These are phyloP conservation scores for Mus spicilegus DNA, from an alignment of 2,113 vertebrate species.

Conservation along the genomic window DNA sequence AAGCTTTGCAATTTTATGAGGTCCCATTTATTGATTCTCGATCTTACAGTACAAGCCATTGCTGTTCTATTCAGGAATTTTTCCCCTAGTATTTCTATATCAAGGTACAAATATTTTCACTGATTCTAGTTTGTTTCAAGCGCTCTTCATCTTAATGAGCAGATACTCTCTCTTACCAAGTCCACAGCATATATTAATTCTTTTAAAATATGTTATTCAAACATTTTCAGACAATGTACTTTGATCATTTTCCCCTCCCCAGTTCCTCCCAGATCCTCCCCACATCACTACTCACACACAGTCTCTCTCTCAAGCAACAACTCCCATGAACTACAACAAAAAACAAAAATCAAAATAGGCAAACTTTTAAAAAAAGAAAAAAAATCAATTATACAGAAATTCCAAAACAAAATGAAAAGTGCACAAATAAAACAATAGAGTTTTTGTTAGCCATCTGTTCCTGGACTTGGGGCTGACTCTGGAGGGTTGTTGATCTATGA, in stretches of 20 bases:
- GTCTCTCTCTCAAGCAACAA: neutral
- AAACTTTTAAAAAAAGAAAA: neutral
- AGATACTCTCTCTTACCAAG: neutral
- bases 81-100: no score
- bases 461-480: neutral
- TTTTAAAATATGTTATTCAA: neutral
- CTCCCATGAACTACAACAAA: neutral
- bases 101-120: neutral
- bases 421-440: neutral
- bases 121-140: neutral
- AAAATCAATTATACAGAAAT: neutral
- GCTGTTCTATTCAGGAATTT: no score
- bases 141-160: neutral
- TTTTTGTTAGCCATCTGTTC: neutral
- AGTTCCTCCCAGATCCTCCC: neutral
- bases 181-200: neutral
- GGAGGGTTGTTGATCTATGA: neutral
- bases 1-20: no score
- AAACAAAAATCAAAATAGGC: neutral
- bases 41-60: no score
- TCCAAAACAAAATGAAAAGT: neutral
- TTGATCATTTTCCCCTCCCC: neutral
- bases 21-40: no score
- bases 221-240: neutral
- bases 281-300: neutral